Evolutionary conservation across 2,797 vertebrate genomes (phyloP).

Genomic region (Florisuga fusca): DNA sequence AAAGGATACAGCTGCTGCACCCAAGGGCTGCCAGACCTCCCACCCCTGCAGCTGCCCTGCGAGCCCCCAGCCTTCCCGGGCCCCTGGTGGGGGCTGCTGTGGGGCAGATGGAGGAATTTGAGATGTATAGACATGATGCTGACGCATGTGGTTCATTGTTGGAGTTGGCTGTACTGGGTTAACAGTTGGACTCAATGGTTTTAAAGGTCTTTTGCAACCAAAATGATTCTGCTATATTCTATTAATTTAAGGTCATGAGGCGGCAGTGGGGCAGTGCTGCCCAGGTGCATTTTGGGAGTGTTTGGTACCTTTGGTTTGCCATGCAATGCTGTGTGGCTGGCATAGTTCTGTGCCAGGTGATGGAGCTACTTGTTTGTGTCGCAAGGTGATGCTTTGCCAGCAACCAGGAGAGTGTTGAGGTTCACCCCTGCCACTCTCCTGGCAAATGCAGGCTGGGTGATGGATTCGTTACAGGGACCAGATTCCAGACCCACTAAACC

Average conservation of each 20-base stretch:
- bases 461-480: rapidly evolving
- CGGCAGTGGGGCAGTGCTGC: neutral
- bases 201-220: too few species aligned
- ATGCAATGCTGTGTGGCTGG: rapidly evolving
- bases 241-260: neutral
- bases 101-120: too few species aligned
- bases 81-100: neutral
- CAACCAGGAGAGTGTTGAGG: neutral
- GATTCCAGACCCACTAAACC: neutral
- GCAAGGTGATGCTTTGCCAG: rapidly evolving
- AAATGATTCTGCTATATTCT: too few species aligned
- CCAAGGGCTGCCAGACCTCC: neutral
- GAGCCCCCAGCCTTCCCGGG: neutral
- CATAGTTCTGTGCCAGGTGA: rapidly evolving
- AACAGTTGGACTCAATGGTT: too few species aligned
- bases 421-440: neutral
- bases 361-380: rapidly evolving
- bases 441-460: rapidly evolving
- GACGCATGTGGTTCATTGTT: too few species aligned
- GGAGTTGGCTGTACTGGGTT: too few species aligned
- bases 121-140: too few species aligned
- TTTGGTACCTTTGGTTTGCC: rapidly evolving
- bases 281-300: rapidly evolving
- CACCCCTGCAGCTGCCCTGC: neutral
- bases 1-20: neutral